Evolutionary conservation across 2,113 vertebrate species (phyloP).

Genomic region (Pseudonaja textilis): DNA sequence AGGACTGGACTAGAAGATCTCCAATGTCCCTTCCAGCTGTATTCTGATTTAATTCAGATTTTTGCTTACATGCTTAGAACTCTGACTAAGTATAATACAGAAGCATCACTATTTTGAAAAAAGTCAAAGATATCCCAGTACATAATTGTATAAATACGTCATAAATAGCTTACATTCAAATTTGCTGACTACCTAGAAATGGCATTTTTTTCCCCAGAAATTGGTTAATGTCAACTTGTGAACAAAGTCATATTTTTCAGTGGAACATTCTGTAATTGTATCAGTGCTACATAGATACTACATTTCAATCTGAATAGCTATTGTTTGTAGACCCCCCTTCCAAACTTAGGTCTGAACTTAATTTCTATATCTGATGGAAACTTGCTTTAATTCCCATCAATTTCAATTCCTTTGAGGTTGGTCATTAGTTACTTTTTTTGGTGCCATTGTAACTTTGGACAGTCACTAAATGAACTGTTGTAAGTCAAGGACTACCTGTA

Average conservation of each 20-base stretch:
- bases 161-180: background rate
- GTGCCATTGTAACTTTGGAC: too few species aligned
- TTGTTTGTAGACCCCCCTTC: background rate
- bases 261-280: background rate
- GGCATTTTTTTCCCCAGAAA: too few species aligned
- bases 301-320: background rate
- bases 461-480: too few species aligned
- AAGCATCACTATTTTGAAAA: conserved; percentile 54
- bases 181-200: background rate
- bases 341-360: background rate
- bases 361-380: background rate
- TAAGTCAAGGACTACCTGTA: background rate
- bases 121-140: conserved; percentile 47
- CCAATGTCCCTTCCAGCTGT: too few species aligned
- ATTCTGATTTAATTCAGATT: too few species aligned
- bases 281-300: background rate
- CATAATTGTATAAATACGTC: conserved; percentile 3
- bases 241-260: background rate
- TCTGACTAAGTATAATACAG: conserved; percentile 29
- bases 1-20: too few species aligned
- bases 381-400: background rate
- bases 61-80: background rate
- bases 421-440: too few species aligned
- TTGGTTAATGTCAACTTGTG: too few species aligned
- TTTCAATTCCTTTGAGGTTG: background rate